phyloP scores from a whole-genome alignment of 2,113 vertebrate species.

The Erinaceus europaeus region DNA sequence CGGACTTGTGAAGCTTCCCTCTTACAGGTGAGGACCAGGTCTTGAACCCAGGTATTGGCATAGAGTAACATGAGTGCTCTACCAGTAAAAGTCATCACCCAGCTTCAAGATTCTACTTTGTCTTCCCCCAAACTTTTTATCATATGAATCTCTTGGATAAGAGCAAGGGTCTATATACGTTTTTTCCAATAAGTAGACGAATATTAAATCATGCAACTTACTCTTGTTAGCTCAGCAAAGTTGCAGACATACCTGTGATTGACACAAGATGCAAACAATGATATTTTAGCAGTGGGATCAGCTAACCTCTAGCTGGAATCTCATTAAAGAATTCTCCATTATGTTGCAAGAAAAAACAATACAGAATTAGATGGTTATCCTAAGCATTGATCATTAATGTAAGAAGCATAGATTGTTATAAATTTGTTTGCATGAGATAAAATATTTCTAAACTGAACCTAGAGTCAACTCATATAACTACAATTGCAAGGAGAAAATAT shows the following conservation, averaged over 20 bases:
- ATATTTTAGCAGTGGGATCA: conserved; percentile 31
- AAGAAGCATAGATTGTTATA: not conserved
- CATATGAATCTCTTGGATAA: not conserved
- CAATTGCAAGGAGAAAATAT: not conserved
- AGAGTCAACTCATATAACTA: not conserved
- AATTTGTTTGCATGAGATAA: not conserved
- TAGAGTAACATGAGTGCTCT: too few relatives aligned
- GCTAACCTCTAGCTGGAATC: conserved; percentile 33
- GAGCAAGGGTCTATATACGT: not conserved
- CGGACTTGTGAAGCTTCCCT: too few relatives aligned
- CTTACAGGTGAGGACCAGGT: too few relatives aligned
- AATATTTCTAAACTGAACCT: not conserved
- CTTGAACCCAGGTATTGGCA: too few relatives aligned
- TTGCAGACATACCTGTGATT: conserved; percentile 16
- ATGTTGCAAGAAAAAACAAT: not conserved
- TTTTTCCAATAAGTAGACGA: not conserved
- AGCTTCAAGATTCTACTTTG: not conserved
- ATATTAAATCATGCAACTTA: not conserved
- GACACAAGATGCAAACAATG: not conserved
- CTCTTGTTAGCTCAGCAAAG: conserved; percentile 10
- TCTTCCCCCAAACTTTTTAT: not conserved
- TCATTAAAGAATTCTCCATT: conserved; percentile 37
- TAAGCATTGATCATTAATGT: not conserved
- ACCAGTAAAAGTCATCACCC: too few relatives aligned
- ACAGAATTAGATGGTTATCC: not conserved